Percentiles rank a stretch among this genome's conserved stretches.
Evolutionary conservation across 2,888 invertebrate genomes (phyloP).

Genomic region (Diarsia brunnea): DNA sequence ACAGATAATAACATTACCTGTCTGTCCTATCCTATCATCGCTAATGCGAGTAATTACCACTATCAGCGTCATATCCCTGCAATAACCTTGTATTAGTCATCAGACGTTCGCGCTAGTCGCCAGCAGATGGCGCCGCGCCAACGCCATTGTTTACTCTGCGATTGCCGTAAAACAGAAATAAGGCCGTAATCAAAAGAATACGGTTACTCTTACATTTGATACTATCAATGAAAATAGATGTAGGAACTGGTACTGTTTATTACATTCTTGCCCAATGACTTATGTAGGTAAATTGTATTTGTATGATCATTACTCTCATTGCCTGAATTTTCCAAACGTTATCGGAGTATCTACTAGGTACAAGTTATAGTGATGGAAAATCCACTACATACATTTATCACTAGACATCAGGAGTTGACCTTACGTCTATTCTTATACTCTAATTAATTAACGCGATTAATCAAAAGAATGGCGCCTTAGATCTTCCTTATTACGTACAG

Average conservation of each 20-base stretch:
- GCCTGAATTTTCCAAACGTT: neutral
- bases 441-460: constrained; percentile 21
- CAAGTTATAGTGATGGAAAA: neutral
- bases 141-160: constrained; percentile 80
- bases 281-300: constrained; percentile 11
- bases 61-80: constrained; percentile 69
- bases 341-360: neutral
- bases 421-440: neutral
- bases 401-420: neutral
- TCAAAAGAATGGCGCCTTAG: constrained; percentile 1
- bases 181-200: constrained; percentile 68
- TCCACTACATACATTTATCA: constrained; percentile 11
- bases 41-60: constrained; percentile 64
- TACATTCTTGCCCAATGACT: constrained; percentile 18
- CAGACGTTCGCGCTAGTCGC: constrained; percentile 68
- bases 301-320: constrained; percentile 17
- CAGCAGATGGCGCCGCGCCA: constrained; percentile 82
- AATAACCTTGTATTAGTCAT: constrained; percentile 78
- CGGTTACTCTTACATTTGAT: constrained; percentile 45
- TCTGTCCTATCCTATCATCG: constrained; percentile 25
- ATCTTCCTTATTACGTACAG: neutral
- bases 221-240: constrained; percentile 54
- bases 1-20: constrained; percentile 41
- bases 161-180: constrained; percentile 76
- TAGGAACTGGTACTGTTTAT: constrained; percentile 43